A percentile compares a stretch with the other conserved stretches of the same genome.
These are phyloP conservation scores for Linepithema humile DNA, from an alignment of 1,140 invertebrate species.

Conservation along the genomic window DNA sequence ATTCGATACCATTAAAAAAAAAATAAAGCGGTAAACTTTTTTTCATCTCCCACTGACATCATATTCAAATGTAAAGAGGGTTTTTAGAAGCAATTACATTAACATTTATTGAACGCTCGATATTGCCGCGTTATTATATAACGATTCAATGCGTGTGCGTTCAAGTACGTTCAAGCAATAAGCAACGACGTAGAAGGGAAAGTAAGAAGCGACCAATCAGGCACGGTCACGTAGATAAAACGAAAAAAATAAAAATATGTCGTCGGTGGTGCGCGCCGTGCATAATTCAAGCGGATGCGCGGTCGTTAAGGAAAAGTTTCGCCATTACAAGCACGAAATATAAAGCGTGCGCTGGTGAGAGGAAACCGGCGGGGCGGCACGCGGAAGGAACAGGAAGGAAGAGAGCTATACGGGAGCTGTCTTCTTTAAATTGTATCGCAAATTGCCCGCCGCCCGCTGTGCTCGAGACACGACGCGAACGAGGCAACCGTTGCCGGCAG, in stretches of 20 bases:
- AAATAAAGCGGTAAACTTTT: background rate
- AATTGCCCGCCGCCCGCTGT: slow-evolving; percentile 71
- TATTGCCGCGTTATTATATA: slow-evolving; percentile 28
- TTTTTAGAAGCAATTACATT: no score
- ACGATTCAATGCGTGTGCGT: background rate
- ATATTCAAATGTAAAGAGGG: no score
- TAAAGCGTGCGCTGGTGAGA: slow-evolving; percentile 61
- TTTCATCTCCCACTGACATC: no score
- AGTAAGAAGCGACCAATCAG: slow-evolving; percentile 58
- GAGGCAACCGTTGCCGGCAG: slow-evolving; percentile 57
- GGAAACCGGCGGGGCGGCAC: slow-evolving; percentile 40
- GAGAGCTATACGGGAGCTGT: slow-evolving; percentile 43
- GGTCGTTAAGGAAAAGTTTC: slow-evolving; percentile 79
- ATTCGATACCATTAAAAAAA: background rate
- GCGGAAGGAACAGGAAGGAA: slow-evolving; percentile 13
- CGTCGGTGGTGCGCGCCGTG: slow-evolving; percentile 65
- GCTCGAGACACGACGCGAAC: slow-evolving; percentile 52
- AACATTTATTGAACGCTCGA: no score
- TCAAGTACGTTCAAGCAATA: background rate
- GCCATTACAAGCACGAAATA: slow-evolving; percentile 76
- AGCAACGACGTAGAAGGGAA: background rate
- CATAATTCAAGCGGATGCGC: slow-evolving; percentile 77
- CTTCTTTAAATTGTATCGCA: slow-evolving; percentile 78
- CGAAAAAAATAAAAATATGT: slow-evolving; percentile 40
- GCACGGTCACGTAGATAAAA: slow-evolving; percentile 62